phyloP scores from a whole-genome alignment of 92 coral and sea anemone genomes.

The Actinostola sp. region DNA sequence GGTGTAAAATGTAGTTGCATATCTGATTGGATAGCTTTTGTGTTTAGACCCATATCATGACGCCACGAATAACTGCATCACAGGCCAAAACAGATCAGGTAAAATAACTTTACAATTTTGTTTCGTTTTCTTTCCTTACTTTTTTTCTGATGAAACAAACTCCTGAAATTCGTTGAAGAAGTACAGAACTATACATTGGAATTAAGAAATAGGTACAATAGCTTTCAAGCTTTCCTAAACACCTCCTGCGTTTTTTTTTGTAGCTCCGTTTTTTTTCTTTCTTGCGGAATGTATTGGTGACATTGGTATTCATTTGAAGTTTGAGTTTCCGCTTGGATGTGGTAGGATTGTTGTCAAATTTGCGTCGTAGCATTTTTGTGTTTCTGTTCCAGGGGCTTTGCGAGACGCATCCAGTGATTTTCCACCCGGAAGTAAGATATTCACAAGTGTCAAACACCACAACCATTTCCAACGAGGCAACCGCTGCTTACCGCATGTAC shows the following conservation, averaged over 20 bases:
- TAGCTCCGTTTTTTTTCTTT: too few relatives aligned
- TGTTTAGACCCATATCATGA: neutral
- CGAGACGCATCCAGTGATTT: constrained; percentile 78
- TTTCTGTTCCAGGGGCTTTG: constrained; percentile 54
- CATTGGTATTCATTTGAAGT: too few relatives aligned
- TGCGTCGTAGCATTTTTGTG: neutral
- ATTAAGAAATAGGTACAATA: too few relatives aligned
- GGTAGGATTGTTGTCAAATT: too few relatives aligned
- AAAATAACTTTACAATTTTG: neutral
- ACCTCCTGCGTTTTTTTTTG: too few relatives aligned
- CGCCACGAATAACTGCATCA: neutral
- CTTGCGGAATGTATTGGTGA: too few relatives aligned
- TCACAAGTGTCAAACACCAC: constrained; percentile 6
- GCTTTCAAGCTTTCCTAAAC: too few relatives aligned
- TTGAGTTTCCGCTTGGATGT: too few relatives aligned
- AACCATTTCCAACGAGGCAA: neutral
- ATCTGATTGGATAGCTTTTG: neutral
- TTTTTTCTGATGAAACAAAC: too few relatives aligned
- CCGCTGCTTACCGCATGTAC: constrained; percentile 47
- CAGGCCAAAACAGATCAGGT: neutral
- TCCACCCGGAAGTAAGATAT: constrained; percentile 48
- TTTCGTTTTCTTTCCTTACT: too few relatives aligned
- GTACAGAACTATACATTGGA: too few relatives aligned
- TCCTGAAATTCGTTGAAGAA: too few relatives aligned
- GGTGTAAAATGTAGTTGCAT: neutral